These are phyloP conservation scores for Fragum fragum DNA, from an alignment of 2,888 invertebrate genomes.

Conservation along the genomic window DNA sequence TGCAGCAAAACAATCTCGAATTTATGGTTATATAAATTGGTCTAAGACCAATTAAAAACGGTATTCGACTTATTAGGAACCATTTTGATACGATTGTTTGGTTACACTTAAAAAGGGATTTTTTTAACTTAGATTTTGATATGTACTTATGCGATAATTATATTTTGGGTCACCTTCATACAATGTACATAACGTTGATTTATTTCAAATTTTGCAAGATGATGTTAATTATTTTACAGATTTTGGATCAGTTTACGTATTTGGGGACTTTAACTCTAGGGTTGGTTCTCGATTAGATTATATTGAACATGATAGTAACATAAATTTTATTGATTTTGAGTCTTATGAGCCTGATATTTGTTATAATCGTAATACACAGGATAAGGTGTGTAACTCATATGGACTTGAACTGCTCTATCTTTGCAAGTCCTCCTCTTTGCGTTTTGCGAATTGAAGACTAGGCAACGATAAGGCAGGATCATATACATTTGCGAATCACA, in stretches of 20 bases:
- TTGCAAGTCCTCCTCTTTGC: conserved; percentile 15
- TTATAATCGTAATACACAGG: not conserved
- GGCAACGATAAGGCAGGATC: not conserved
- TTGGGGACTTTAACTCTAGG: conserved; percentile 46
- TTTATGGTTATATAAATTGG: too few relatives aligned
- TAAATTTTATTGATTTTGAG: not conserved
- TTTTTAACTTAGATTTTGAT: conserved; percentile 20
- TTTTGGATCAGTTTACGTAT: conserved; percentile 29
- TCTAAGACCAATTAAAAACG: conserved; percentile 2
- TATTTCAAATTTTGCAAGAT: conserved; percentile 34
- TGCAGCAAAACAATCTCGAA: too few relatives aligned
- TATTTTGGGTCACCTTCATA: conserved; percentile 44
- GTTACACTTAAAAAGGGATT: conserved; percentile 29
- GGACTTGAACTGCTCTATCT: conserved; percentile 2
- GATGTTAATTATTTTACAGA: conserved; percentile 35
- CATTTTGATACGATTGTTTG: too few relatives aligned
- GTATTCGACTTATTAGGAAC: conserved; percentile 15
- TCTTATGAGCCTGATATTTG: conserved; percentile 21
- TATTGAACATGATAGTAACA: not conserved
- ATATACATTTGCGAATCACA: not conserved
- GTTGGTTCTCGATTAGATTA: conserved; percentile 30
- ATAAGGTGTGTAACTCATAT: not conserved
- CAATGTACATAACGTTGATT: too few relatives aligned
- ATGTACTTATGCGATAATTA: conserved; percentile 27
- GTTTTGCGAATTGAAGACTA: conserved; percentile 12